Conservation (phyloP, 2,113 vertebrate species). For the Ammodytes marinus region DNA sequence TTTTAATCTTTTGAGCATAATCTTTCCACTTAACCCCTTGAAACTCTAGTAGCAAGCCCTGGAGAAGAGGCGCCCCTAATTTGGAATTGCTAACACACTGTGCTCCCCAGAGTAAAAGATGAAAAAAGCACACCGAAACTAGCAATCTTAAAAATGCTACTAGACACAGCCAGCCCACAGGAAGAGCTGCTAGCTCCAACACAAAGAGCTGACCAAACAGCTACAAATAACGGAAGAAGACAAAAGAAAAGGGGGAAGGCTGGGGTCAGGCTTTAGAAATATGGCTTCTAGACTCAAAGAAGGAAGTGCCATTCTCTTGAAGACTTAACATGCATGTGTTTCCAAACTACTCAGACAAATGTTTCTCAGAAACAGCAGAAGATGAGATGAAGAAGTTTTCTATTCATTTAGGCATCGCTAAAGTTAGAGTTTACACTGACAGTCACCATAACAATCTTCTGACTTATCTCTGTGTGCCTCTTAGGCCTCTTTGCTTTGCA, state of each 20-base stretch:
- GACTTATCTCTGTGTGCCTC: constrained; percentile 6
- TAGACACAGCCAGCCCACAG: constrained; percentile 8
- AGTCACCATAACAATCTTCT: not conserved
- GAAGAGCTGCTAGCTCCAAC: constrained; percentile 37
- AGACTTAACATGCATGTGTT: not conserved
- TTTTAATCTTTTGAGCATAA: not conserved
- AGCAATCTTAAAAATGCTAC: constrained; percentile 34
- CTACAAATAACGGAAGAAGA: constrained; percentile 58
- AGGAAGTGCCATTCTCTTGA: constrained; percentile 39
- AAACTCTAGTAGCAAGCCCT: not conserved
- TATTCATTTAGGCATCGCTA: not conserved
- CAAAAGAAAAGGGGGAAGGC: constrained; percentile 46
- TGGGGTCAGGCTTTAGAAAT: constrained; percentile 49
- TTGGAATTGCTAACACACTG: not conserved
- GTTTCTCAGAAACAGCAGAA: not conserved
- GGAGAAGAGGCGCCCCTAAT: not conserved
- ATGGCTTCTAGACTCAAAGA: constrained; percentile 24
- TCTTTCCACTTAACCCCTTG: no score
- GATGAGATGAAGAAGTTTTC: not conserved
- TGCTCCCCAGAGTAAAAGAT: not conserved
- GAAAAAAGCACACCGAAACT: constrained; percentile 3
- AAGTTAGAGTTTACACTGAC: not conserved
- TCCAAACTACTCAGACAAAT: not conserved
- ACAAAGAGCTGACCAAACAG: constrained; percentile 62
- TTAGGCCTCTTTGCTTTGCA: constrained; percentile 32